Evolutionary conservation across 2,797 vertebrate species (phyloP), one percentile per base, ranked within the genome.

Genomic region (Acanthurus leucopareius): DNA sequence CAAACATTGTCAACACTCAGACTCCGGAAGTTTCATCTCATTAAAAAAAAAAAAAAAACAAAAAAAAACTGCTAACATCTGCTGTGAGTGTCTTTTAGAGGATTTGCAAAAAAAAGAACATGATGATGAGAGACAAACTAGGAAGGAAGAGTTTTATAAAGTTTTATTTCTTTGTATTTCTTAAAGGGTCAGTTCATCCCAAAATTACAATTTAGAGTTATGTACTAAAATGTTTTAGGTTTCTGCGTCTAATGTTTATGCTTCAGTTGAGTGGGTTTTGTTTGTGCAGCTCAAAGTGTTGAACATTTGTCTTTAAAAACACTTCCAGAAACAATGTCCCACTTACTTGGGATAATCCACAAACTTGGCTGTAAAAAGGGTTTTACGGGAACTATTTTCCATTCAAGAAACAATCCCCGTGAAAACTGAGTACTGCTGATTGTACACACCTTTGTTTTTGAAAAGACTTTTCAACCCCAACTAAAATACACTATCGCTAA

Each of bases 11-110:
- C 93, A 93, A 92, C 91, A 93, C 87, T 85, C 85, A 93, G 87
- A 91, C 90, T 93, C 91, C 94, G 93, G 94, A 95, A 95, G 95
- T 95, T 91, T 94, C 92, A 86, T 95, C 93, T 94, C 93, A 96
- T 95, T 94, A 93, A 93, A 92, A 79, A 91, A 93, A 81, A 87
- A 91, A 25, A 25, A 25, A 91, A 93, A 81, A 87, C 90, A 25
- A 25, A 25, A 4, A 32, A 32, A 88, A 82, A 25, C 70, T 80
- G 81, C 78, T 63, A 88, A 92, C 91, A 94, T 94, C 95, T 95
- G 93, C 84, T 86, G 69, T 73, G 75, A 88, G 84, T 73, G 84
- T 89, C 77, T 84, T 80, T 83, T 75, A 75, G 78, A 17, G 32
- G 70, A 58, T 80, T 72, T 79, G 85, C 73, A 81, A 86, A 89